phyloP scores from a whole-genome alignment of 1,140 invertebrate species.

The Rhyzopertha dominica region DNA sequence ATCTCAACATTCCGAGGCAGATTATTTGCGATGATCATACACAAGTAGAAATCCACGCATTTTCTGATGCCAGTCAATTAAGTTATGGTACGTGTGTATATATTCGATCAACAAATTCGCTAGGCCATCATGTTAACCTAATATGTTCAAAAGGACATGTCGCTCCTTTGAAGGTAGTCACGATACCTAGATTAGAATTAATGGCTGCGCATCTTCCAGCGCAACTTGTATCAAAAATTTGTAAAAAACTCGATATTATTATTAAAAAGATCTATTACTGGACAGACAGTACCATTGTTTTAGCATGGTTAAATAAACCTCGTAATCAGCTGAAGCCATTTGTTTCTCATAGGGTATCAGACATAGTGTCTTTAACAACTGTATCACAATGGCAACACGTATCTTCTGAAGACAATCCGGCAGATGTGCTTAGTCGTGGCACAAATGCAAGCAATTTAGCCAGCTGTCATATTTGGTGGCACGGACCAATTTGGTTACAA shows the following conservation, averaged over 20 bases:
- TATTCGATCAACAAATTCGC: conserved; percentile 12
- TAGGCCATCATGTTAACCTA: background rate
- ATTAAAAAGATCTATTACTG: no score
- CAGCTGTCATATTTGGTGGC: conserved; percentile 13
- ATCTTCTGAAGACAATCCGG: conserved; percentile 36
- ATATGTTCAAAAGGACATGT: conserved; percentile 41
- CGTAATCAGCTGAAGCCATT: conserved; percentile 40
- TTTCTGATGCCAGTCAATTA: conserved; percentile 36
- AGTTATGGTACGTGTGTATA: conserved; percentile 40
- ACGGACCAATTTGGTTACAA: no score
- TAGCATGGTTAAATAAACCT: conserved; percentile 36
- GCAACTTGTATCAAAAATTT: conserved; percentile 8
- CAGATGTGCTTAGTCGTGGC: conserved; percentile 42
- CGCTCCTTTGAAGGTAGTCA: conserved; percentile 38
- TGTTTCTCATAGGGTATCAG: conserved; percentile 42
- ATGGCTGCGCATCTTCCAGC: conserved; percentile 19
- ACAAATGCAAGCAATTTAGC: conserved; percentile 10
- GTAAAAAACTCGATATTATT: conserved; percentile 15
- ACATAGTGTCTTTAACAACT: conserved; percentile 34
- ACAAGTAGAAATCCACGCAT: conserved; percentile 30
- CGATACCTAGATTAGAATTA: conserved; percentile 46
- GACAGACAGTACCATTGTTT: conserved; percentile 38
- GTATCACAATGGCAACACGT: conserved; percentile 38
- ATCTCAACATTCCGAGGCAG: no score
- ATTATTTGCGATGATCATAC: background rate